These are phyloP conservation scores for Diorhabda sublineata DNA, from an alignment of 1,140 invertebrate species.

Conservation along the genomic window DNA sequence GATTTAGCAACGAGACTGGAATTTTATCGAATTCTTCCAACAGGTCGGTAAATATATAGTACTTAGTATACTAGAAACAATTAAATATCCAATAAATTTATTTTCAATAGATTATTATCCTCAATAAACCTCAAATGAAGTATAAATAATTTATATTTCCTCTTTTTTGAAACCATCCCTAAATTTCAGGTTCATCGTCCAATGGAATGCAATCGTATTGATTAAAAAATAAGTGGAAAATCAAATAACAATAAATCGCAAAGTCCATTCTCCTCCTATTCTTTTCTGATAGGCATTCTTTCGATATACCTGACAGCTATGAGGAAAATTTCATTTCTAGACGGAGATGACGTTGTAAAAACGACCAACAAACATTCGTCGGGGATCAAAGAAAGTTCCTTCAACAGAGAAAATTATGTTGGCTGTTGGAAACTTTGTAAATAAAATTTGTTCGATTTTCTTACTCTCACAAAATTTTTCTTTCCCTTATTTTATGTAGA, in stretches of 20 bases:
- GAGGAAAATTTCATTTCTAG: slow-evolving; percentile 2
- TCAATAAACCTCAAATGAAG: not conserved
- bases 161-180: not conserved
- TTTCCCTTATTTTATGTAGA: not conserved
- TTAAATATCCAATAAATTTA: not conserved
- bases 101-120: not conserved
- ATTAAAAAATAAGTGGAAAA: slow-evolving; percentile 3
- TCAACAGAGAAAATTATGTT: not conserved
- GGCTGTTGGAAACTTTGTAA: not conserved
- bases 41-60: too few species aligned
- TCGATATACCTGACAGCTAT: not conserved
- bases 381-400: not conserved
- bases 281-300: slow-evolving; percentile 1
- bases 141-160: not conserved
- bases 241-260: not conserved
- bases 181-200: not conserved
- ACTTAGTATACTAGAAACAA: too few species aligned
- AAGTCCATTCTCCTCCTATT: not conserved
- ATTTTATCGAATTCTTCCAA: too few species aligned
- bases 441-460: not conserved
- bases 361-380: not conserved
- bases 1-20: too few species aligned
- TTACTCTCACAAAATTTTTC: not conserved
- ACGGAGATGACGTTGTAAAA: slow-evolving; percentile 1
- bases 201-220: not conserved